Conservation (phyloP, 1,140 invertebrate species). For the Microvelia longipes region DNA sequence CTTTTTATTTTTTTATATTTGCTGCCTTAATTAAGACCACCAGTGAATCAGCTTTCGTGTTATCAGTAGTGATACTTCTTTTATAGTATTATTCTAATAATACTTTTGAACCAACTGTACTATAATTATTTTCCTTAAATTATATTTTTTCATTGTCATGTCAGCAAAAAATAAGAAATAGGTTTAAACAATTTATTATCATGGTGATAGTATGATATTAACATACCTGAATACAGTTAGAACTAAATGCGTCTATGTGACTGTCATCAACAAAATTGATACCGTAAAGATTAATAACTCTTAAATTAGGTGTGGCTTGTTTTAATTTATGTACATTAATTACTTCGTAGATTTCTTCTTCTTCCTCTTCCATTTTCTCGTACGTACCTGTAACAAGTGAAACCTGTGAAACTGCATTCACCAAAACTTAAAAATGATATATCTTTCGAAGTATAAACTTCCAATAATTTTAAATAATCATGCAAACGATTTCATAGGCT, state of each 20-base stretch:
- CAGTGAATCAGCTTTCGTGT: no score
- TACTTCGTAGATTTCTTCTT: slow-evolving; percentile 99
- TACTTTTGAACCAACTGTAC: no score
- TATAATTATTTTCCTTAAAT: no score
- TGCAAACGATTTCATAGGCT: neutral
- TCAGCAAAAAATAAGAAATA: no score
- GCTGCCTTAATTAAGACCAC: no score
- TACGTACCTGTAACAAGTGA: slow-evolving; percentile 63
- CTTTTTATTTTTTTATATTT: no score
- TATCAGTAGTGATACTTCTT: no score
- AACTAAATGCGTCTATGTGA: slow-evolving; percentile 94
- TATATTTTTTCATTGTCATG: no score
- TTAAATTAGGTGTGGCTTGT: slow-evolving; percentile 83
- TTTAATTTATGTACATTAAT: slow-evolving; percentile 98
- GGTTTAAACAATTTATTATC: no score
- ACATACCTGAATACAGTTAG: slow-evolving; percentile 74
- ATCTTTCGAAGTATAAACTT: neutral
- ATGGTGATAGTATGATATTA: no score
- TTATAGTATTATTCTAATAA: no score
- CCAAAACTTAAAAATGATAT: neutral
- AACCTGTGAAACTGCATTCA: no score
- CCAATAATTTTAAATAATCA: neutral
- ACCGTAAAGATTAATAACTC: slow-evolving; percentile 90
- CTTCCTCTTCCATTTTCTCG: slow-evolving; percentile 96
- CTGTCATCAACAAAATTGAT: slow-evolving; percentile 98